Conservation (phyloP, 2,888 invertebrate genomes). For the Epirrhoe alternata region DNA sequence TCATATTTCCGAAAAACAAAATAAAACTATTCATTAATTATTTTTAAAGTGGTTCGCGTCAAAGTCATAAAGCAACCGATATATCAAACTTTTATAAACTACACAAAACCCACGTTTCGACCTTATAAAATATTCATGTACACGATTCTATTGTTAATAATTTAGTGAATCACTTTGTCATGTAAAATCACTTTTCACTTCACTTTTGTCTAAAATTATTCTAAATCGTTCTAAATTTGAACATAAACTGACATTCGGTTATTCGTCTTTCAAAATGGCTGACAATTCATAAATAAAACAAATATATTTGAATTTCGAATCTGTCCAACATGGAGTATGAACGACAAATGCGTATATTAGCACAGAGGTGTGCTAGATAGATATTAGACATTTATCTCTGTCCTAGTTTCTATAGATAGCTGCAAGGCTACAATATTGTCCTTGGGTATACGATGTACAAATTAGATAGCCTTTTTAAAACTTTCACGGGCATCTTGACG, state of each 20-base stretch:
- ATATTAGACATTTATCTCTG: slow-evolving; percentile 39
- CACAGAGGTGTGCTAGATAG: slow-evolving; percentile 33
- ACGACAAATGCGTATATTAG: slow-evolving; percentile 37
- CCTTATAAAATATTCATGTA: neutral
- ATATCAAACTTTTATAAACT: neutral
- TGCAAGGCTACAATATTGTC: slow-evolving; percentile 16
- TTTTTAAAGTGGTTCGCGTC: neutral
- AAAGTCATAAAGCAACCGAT: neutral
- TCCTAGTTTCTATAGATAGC: slow-evolving; percentile 39
- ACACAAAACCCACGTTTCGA: neutral
- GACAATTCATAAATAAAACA: neutral
- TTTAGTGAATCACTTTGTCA: neutral
- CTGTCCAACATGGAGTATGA: slow-evolving; percentile 8
- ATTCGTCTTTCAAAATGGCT: neutral
- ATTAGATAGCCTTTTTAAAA: too few species aligned
- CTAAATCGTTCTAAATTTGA: neutral
- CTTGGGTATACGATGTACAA: slow-evolving; percentile 2
- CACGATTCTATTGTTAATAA: neutral
- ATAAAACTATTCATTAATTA: neutral
- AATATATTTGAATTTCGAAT: slow-evolving; percentile 20
- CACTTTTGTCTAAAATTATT: neutral
- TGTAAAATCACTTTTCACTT: neutral
- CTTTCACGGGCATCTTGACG: too few species aligned
- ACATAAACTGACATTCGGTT: neutral
- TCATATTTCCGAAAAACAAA: too few species aligned